phyloP scores from a whole-genome alignment of 2,797 vertebrate genomes.

The Lithobates pipiens region DNA sequence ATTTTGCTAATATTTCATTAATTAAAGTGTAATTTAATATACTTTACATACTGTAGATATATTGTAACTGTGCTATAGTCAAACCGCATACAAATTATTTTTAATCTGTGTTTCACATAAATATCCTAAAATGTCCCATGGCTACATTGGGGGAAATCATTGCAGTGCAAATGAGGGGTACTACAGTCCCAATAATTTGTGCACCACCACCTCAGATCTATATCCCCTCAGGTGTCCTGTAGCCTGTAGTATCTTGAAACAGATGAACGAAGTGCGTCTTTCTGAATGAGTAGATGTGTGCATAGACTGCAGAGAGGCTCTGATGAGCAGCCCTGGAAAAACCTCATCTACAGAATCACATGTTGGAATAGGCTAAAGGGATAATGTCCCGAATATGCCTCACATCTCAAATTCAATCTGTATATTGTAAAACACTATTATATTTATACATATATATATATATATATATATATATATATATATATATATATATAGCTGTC shows the following conservation, averaged over 20 bases:
- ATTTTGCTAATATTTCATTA: no score
- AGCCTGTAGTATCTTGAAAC: background rate
- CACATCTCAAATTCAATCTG: background rate
- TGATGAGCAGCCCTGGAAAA: background rate
- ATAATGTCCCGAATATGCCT: background rate
- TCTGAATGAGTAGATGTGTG: background rate
- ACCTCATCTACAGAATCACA: background rate
- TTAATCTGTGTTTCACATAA: no score
- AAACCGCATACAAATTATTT: no score
- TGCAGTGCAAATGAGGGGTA: background rate
- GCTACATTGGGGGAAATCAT: no score
- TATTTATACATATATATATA: no score
- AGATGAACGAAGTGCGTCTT: background rate
- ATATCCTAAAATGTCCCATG: no score
- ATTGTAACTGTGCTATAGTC: no score
- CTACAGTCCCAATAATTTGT: background rate
- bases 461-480: no score
- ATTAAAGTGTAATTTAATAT: no score
- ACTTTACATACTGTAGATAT: no score
- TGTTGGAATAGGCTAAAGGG: background rate
- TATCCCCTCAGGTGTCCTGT: background rate
- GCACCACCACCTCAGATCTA: background rate
- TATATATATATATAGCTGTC: background rate
- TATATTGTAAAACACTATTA: background rate
- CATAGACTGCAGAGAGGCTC: background rate